Evolutionary conservation across 2,113 vertebrate genomes (phyloP), one percentile per base, ranked within the genome.

Genomic region (Anguilla japonica): DNA sequence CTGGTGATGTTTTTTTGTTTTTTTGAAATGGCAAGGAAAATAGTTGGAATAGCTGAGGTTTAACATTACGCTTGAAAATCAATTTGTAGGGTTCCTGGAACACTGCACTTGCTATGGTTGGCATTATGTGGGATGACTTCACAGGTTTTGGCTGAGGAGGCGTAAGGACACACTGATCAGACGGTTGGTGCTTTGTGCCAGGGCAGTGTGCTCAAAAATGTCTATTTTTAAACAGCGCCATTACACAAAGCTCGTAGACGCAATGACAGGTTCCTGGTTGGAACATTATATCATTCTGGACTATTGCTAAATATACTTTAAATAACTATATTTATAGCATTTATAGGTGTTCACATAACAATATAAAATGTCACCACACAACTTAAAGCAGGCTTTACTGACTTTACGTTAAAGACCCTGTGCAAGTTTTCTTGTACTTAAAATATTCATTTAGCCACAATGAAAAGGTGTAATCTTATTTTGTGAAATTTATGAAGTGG

Each of bases 1-100:
- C 82, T 86, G n/a, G 57, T 91, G 89, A 91, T 88, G 88, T 85
- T 91, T 91, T 91, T 88, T 88, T 88, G 34, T 34, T 34, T 34
- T 34, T 34, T 34, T 34, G 34, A 88, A 88, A 85, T 86, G 86
- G 79, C 82, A 85, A 46, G 81, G 75, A 84, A 86, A 86, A 86
- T 86, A 67, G 85, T 63, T 63, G 81, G 86, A 87, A 84, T 79
- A 11, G 40, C 57, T 86, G 87, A 71, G 88, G 87, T 88, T 88
- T 81, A 75, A 81, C 71, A 86, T 86, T 86, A 86, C 82, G 85
- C 79, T 82, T 86, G 85, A 86, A 81, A 86, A 86, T 81, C 71
- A 53, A 26, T 86, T 87, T 89, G 82, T 86, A 89, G 81, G 87
- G 88, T 84, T 86, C 79, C 82, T 87, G 88, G 85, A 87, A 86